Percentiles rank a stretch among this genome's conserved stretches.
phyloP scores from a whole-genome alignment of 2,888 invertebrate genomes.

The Tridacna gigas region DNA sequence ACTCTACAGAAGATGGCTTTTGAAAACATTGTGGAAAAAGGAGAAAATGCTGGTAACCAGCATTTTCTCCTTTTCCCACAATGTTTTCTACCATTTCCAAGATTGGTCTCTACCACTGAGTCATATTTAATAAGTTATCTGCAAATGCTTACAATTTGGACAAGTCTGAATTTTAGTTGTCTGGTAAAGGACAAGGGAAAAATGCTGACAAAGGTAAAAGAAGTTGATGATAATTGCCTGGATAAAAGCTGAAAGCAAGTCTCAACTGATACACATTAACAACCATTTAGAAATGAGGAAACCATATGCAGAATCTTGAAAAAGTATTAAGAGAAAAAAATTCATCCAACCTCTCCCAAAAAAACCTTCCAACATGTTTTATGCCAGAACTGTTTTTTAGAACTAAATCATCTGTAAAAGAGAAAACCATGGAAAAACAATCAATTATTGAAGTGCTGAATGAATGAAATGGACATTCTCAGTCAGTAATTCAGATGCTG shows the following conservation, averaged over 20 bases:
- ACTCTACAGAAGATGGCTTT: not conserved
- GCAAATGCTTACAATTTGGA: no score
- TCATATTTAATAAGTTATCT: no score
- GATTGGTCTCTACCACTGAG: no score
- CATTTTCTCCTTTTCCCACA: slow-evolving; percentile 17
- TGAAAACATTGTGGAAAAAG: not conserved
- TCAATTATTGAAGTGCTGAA: not conserved
- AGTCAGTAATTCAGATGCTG: not conserved
- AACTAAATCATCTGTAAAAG: slow-evolving; percentile 8
- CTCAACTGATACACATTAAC: no score
- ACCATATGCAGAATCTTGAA: slow-evolving; percentile 6
- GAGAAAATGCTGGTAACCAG: slow-evolving; percentile 2
- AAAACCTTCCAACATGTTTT: not conserved
- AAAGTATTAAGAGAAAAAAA: not conserved
- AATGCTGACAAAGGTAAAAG: not conserved
- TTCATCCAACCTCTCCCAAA: not conserved
- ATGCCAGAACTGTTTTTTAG: not conserved
- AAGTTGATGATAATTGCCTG: no score
- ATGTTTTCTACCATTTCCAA: no score
- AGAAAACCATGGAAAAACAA: no score
- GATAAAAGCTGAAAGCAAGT: no score
- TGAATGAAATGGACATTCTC: not conserved
- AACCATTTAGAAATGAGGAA: slow-evolving; percentile 10
- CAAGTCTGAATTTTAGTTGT: no score
- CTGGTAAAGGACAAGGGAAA: no score